These are phyloP conservation scores for Prorops nasuta DNA, from an alignment of 1,140 invertebrate genomes.

Conservation along the genomic window DNA sequence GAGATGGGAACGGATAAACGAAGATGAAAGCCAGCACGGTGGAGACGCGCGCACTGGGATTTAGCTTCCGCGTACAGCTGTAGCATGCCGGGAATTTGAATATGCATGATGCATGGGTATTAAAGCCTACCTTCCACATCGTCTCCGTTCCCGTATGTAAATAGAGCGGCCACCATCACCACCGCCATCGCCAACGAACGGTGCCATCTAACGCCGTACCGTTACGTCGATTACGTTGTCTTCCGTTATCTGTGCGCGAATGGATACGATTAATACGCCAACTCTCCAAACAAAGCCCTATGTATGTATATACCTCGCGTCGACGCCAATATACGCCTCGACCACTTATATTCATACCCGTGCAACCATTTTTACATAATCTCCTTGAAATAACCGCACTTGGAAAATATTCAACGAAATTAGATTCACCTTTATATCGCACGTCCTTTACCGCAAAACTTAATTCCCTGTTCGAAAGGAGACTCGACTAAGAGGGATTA, in stretches of 20 bases:
- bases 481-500: too few relatives aligned
- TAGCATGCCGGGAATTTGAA: constrained; percentile 51
- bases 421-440: too few relatives aligned
- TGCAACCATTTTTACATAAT: background rate
- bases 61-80: constrained; percentile 54
- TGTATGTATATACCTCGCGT: constrained; percentile 1
- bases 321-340: constrained; percentile 12
- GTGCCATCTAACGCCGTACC: constrained; percentile 16
- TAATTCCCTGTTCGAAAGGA: too few relatives aligned
- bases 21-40: constrained; percentile 1
- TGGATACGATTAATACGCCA: constrained; percentile 7
- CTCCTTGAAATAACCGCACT: too few relatives aligned
- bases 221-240: constrained; percentile 32
- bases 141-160: constrained; percentile 49
- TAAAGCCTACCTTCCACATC: constrained; percentile 42
- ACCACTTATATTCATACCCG: constrained; percentile 5
- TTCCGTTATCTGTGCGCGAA: constrained; percentile 31
- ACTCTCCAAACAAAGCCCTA: constrained; percentile 23
- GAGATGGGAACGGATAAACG: background rate
- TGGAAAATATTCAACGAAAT: too few relatives aligned
- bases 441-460: too few relatives aligned
- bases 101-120: constrained; percentile 58
- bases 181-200: constrained; percentile 12
- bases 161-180: constrained; percentile 32
- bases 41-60: constrained; percentile 43